Conservation (phyloP, 2,113 vertebrate genomes). For the Athene noctua region DNA sequence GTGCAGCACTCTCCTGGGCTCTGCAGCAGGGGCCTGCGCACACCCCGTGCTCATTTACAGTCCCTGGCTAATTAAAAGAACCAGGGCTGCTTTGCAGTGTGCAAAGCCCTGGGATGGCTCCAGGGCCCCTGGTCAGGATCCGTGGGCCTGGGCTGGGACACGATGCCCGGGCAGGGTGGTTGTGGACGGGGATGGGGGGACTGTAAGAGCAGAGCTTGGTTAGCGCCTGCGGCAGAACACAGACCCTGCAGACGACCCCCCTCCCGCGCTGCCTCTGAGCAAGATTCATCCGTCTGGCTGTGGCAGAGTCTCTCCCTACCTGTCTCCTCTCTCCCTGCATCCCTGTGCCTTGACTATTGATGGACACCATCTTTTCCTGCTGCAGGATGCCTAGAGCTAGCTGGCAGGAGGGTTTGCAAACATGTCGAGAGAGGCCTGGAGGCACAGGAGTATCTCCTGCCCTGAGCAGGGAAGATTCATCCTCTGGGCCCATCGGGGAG, state of each 20-base stretch:
- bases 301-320: not conserved
- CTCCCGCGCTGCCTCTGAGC: not conserved
- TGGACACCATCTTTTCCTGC: not conserved
- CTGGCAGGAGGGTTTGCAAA: not conserved
- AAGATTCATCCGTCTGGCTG: not conserved
- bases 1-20: not conserved
- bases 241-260: not conserved
- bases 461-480: not conserved
- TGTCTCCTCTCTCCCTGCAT: not conserved
- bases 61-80: not conserved
- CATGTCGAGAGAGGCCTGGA: not conserved
- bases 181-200: not conserved
- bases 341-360: not conserved
- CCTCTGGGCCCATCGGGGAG: not conserved
- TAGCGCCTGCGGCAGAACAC: not conserved
- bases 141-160: not conserved
- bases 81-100: not conserved
- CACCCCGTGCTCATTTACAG: not conserved
- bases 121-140: not conserved
- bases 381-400: not conserved
- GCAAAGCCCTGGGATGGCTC: not conserved
- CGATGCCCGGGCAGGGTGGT: not conserved
- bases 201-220: not conserved
- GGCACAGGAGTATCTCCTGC: not conserved
- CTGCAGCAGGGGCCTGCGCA: not conserved